phyloP scores from a whole-genome alignment of 2,888 invertebrate species.

The Scaptomyza reducta region DNA sequence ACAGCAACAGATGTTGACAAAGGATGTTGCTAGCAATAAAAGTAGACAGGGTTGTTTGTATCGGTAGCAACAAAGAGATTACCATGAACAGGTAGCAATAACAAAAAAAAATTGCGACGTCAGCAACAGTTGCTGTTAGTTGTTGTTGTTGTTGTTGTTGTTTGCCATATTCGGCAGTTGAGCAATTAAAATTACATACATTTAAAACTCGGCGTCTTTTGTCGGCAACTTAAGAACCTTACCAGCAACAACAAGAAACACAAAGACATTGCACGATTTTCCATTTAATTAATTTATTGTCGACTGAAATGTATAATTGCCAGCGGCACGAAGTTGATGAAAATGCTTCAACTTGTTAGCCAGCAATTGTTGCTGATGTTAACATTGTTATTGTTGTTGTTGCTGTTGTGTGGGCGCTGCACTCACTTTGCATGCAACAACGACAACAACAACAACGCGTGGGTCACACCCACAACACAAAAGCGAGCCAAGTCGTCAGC shows the following conservation, averaged over 20 bases:
- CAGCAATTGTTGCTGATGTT: conserved; percentile 27
- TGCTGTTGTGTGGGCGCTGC: conserved; percentile 46
- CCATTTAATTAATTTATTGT: conserved; percentile 78
- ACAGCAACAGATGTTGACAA: no score
- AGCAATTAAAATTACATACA: conserved; percentile 77
- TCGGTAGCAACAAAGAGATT: conserved; percentile 2
- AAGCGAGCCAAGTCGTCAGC: neutral
- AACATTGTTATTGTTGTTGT: conserved; percentile 6
- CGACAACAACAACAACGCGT: conserved; percentile 31
- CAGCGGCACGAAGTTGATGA: conserved; percentile 68
- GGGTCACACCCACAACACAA: conserved; percentile 66
- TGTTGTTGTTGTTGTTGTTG: conserved; percentile 40
- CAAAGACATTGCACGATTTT: conserved; percentile 70
- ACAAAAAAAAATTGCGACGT: conserved; percentile 14
- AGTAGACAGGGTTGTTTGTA: conserved; percentile 2
- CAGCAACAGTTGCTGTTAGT: conserved; percentile 42
- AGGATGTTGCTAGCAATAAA: conserved; percentile 1
- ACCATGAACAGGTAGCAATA: neutral
- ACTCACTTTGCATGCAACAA: conserved; percentile 38
- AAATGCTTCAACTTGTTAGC: conserved; percentile 58
- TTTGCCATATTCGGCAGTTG: conserved; percentile 66
- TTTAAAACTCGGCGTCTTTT: conserved; percentile 72
- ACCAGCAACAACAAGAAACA: conserved; percentile 19
- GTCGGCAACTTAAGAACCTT: conserved; percentile 63
- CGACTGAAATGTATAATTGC: conserved; percentile 68